A percentile compares a stretch with the other conserved stretches of the same genome.
Evolutionary conservation across 2,113 vertebrate species (phyloP).

Genomic region (Hemiprocne comata): DNA sequence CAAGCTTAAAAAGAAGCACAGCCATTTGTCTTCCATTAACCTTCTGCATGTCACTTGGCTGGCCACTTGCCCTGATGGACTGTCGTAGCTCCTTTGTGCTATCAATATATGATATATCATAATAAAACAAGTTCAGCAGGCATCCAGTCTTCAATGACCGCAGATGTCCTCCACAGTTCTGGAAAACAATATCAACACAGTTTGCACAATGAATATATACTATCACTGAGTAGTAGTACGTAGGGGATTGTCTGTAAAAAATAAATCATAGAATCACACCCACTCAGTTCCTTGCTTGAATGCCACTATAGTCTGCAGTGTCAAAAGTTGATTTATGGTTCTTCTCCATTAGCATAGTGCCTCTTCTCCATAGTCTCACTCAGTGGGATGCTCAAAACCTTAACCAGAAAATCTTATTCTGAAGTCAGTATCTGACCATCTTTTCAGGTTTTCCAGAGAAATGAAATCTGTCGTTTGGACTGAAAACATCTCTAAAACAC

Average conservation of each 20-base stretch:
- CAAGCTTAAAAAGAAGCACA: constrained; percentile 13
- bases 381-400: neutral
- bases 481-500: neutral
- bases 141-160: neutral
- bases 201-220: neutral
- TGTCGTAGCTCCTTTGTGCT: neutral
- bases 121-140: neutral
- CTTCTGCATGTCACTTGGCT: neutral
- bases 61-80: neutral
- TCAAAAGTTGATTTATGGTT: neutral
- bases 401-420: neutral
- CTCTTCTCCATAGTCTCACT: neutral
- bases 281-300: neutral
- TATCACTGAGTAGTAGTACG: neutral
- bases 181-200: neutral
- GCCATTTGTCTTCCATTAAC: constrained; percentile 37
- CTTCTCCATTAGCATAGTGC: neutral
- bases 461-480: neutral
- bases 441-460: neutral
- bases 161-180: neutral
- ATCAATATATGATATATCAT: neutral
- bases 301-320: neutral
- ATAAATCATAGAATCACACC: neutral
- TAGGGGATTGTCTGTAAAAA: neutral
- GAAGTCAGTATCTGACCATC: neutral